Percentiles rank a stretch among this genome's conserved stretches.
These are phyloP conservation scores for Siniperca chuatsi DNA, from an alignment of 2,113 vertebrate species.

Conservation along the genomic window DNA sequence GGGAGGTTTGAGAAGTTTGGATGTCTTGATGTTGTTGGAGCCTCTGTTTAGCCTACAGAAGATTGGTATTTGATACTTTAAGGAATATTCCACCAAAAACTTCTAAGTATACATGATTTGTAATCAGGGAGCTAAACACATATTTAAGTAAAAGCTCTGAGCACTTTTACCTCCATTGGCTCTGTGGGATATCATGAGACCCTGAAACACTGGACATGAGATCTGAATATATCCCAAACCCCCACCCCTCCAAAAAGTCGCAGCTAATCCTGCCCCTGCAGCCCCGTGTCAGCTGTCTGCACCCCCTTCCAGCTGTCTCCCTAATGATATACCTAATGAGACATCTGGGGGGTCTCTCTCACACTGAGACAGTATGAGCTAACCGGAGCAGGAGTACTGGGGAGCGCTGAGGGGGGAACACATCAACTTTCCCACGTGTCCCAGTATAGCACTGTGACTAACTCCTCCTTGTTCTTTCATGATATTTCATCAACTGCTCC, in stretches of 20 bases:
- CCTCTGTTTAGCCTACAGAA: not conserved
- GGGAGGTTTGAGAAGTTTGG: not conserved
- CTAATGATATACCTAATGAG: slow-evolving; percentile 87
- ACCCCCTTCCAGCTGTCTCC: slow-evolving; percentile 82
- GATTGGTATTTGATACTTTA: not conserved
- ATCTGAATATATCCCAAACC: slow-evolving; percentile 38
- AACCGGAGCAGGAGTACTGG: slow-evolving; percentile 22
- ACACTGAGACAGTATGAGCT: slow-evolving; percentile 58
- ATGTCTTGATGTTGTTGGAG: not conserved
- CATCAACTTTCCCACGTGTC: slow-evolving; percentile 73
- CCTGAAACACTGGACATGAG: slow-evolving; percentile 45
- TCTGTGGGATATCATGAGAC: slow-evolving; percentile 45
- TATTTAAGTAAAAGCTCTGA: slow-evolving; percentile 5
- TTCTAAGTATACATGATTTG: not conserved
- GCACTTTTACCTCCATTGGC: not conserved
- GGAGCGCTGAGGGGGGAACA: not conserved
- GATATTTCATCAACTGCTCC: slow-evolving; percentile 67
- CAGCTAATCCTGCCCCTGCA: slow-evolving; percentile 72
- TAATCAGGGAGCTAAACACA: not conserved
- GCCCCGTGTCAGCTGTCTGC: slow-evolving; percentile 77
- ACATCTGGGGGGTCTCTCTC: slow-evolving; percentile 81
- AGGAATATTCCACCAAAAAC: not conserved
- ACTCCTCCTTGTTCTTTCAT: slow-evolving; percentile 57
- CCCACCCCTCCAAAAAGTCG: slow-evolving; percentile 43
- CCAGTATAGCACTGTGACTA: slow-evolving; percentile 59